Percentiles rank a stretch among this genome's conserved stretches.
These are phyloP conservation scores for Emys orbicularis DNA, from an alignment of 2,797 vertebrate species.

Conservation along the genomic window DNA sequence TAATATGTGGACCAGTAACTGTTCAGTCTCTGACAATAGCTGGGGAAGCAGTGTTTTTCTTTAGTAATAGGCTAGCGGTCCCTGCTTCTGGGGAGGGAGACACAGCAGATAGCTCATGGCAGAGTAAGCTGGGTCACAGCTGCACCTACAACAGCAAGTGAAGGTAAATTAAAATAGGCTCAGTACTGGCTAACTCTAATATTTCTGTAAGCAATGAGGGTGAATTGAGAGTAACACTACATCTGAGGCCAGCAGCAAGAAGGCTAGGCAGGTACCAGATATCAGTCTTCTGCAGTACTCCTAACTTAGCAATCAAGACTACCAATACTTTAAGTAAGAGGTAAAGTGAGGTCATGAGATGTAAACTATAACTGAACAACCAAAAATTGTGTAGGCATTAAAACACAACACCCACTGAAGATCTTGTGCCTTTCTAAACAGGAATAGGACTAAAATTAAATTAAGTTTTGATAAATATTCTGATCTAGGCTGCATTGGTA, in stretches of 20 bases:
- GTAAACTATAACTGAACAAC: conserved; percentile 58
- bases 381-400: conserved; percentile 11
- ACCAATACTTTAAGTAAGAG: neutral
- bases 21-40: neutral
- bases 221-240: neutral
- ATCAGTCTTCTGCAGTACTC: neutral
- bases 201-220: accelerated
- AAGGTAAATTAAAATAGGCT: accelerated
- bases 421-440: neutral
- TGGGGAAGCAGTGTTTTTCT: neutral
- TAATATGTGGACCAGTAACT: neutral
- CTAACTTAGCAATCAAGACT: neutral
- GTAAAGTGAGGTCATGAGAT: conserved; percentile 29
- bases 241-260: neutral
- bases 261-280: neutral
- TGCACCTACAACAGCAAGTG: accelerated
- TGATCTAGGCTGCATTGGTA: neutral
- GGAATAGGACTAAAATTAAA: neutral
- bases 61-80: neutral
- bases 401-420: conserved; percentile 20
- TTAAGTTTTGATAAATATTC: neutral
- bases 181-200: neutral
- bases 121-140: neutral
- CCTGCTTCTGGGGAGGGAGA: neutral
- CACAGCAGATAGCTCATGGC: accelerated